These are phyloP conservation scores for Drosophila nr. perissopoda DNA, from an alignment of 2,888 invertebrate species.

Conservation along the genomic window DNA sequence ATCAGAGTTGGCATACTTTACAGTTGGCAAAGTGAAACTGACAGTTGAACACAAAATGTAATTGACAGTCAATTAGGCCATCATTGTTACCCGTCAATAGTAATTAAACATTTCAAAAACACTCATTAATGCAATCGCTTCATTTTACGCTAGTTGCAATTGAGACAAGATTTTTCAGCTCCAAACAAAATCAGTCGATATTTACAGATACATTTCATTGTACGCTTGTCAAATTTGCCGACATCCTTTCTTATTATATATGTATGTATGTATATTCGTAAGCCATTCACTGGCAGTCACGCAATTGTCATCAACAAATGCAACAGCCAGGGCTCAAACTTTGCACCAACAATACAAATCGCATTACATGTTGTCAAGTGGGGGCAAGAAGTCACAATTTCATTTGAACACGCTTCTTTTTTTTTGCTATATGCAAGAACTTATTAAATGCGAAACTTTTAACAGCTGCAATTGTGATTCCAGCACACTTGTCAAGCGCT, in stretches of 20 bases:
- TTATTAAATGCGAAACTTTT: constrained; percentile 14
- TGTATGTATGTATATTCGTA: background rate
- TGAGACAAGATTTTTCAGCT: background rate
- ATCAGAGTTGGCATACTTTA: constrained; percentile 5
- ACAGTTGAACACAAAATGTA: constrained; percentile 14
- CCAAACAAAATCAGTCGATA: background rate
- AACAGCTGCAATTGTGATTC: background rate
- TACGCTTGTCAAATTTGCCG: background rate
- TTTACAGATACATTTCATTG: background rate
- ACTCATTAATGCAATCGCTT: background rate
- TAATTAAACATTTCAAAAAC: constrained; percentile 23
- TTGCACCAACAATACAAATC: background rate
- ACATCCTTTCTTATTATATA: background rate
- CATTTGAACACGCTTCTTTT: background rate
- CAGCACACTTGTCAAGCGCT: constrained; percentile 4
- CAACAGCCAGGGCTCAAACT: background rate
- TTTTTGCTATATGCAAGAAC: background rate
- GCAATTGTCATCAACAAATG: background rate
- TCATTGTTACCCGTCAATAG: constrained; percentile 9
- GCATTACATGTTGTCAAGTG: background rate
- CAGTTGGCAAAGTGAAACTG: constrained; percentile 9
- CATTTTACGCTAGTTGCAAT: background rate
- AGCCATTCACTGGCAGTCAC: background rate
- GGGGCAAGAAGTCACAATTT: background rate
- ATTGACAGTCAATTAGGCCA: constrained; percentile 31